Evolutionary conservation across 2,797 vertebrate genomes (phyloP), one percentile per base, ranked within the genome.

Genomic region (Antrozous pallidus): DNA sequence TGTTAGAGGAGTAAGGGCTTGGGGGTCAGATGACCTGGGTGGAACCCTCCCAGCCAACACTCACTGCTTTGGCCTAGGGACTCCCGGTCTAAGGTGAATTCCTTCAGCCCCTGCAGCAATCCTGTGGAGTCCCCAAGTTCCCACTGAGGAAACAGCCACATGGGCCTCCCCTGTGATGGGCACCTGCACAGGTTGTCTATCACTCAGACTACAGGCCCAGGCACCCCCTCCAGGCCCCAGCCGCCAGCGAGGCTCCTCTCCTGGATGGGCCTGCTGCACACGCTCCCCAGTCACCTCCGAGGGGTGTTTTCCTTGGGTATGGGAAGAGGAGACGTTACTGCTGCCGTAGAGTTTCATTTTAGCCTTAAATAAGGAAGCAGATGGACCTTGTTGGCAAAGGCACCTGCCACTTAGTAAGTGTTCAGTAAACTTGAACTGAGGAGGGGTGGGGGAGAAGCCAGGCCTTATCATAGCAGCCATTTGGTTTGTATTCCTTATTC

Each of bases 221-320:
- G 63, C 17, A 7, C 42, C 0, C 28, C 58, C 73, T n/a, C 38
- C 13, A 4, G 24, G 33, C 18, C 82, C 5, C 2, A 6, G 22
- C 2, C 1, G 28, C 36, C 40, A 17, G 2, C 4, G 38, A 56
- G 90, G 38, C 22, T 2, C 22, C 1, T 24, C 26, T 58, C 67
- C 0, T 0, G 40, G n/a, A 8, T 26, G 26, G 33, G 63, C 24
- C 9, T 5, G 10, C 24, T 8, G 3, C 9, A 4, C 0, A 1
- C 5, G 26, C 38, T 33, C n/a, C 17, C 58, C 22, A 14, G 54
- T 28, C 16, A 33, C 42, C 24, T n/a, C 67, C 14, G 18, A 9
- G 5, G 56, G 45, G 74, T 7, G 1, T 0, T 74, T 14, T 90
- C 74, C 42, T 51, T 9, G 17, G 22, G 16, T 47, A 11, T 54